Evolutionary conservation across 2,888 invertebrate species (phyloP), one percentile per base, ranked within the genome.

Genomic region (Anorthoa munda): DNA sequence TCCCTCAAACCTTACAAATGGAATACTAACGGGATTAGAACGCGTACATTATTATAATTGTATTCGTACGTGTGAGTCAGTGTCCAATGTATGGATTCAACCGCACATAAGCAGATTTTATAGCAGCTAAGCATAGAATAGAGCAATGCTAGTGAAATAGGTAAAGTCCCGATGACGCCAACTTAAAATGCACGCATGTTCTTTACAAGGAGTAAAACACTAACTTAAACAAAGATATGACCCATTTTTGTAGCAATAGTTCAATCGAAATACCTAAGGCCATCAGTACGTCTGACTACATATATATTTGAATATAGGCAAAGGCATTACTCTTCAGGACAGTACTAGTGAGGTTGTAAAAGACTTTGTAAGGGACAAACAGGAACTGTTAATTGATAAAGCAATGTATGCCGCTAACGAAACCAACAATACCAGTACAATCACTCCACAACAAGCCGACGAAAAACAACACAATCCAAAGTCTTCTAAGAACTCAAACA

Each of bases 1-100:
- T 80, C 64, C 9, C 48, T 77, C 67, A 85, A 85, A 79, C 86
- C 85, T 72, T 85, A 82, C 66, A 85, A 85, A 84, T 23, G 63
- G 46, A 63, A 60, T 39, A 59, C 58, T 85, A 85, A 85, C 39
- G n/a, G 55, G 85, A 85, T 85, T 85, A 85, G 23, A 48, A 48
- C 67, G 65, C 75, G 67, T 72, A 65, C 51, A 18, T 61, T 70
- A 67, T 74, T 66, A 81, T 77, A 77, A 72, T 75, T 77, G 46
- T 71, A 59, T 63, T 68, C 60, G 56, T 31, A 74, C 68, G 56
- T 21, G 31, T 84, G 82, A 82, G 53, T 72, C 82, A 84, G 53
- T 45, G 26, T 15, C 17, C 13, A 51, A 23, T 71, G 26, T 78
- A 82, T 46, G 82, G 81, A 51, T 82, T 82, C 58, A 74, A 55